These are phyloP conservation scores for Nudaria mundana DNA, from an alignment of 2,888 invertebrate genomes.

Conservation along the genomic window DNA sequence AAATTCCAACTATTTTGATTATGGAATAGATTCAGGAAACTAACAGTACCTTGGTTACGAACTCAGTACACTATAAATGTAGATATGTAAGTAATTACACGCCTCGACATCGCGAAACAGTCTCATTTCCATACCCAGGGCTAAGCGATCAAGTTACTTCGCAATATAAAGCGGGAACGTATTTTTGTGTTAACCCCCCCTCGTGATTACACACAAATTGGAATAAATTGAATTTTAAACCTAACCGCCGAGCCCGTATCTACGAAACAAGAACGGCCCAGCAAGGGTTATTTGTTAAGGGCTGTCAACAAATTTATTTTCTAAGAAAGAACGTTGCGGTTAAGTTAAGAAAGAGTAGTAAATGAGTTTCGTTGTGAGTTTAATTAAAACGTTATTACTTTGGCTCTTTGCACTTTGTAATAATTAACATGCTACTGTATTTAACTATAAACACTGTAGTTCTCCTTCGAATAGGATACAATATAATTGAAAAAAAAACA, in stretches of 20 bases:
- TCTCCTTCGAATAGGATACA: no score
- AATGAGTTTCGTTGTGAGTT: slow-evolving; percentile 6
- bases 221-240: slow-evolving; percentile 80
- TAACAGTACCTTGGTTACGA: background rate
- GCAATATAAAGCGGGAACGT: slow-evolving; percentile 57
- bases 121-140: slow-evolving; percentile 52
- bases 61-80: slow-evolving; percentile 7
- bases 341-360: slow-evolving; percentile 6
- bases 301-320: slow-evolving; percentile 35
- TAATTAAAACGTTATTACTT: slow-evolving; percentile 8
- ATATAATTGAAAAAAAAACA: no score
- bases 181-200: slow-evolving; percentile 70
- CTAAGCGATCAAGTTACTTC: slow-evolving; percentile 54
- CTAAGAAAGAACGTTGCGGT: slow-evolving; percentile 2
- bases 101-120: slow-evolving; percentile 12
- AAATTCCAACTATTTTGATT: background rate
- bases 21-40: background rate
- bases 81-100: slow-evolving; percentile 25
- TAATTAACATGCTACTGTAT: background rate
- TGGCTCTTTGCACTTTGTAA: slow-evolving; percentile 1
- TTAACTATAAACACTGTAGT: background rate
- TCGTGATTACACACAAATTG: slow-evolving; percentile 78
- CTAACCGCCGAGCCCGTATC: slow-evolving; percentile 56
- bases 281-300: slow-evolving; percentile 68
- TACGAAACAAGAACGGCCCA: slow-evolving; percentile 48